Conservation (phyloP, 2,113 vertebrate genomes). For the Myotis yumanensis region DNA sequence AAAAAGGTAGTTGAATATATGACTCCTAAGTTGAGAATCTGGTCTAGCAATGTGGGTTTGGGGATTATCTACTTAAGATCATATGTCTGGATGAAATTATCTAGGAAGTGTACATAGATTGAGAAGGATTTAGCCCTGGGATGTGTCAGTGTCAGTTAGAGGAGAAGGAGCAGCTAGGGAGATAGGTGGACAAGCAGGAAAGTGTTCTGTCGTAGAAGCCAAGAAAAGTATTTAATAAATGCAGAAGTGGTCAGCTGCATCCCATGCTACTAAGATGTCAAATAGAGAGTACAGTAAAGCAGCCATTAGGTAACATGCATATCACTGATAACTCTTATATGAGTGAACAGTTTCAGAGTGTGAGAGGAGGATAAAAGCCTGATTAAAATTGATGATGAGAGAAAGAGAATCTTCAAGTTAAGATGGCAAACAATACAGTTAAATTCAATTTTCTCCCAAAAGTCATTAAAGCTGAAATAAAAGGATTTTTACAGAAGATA, state of each 20-base stretch:
- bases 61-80: neutral
- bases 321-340: neutral
- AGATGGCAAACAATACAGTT: neutral
- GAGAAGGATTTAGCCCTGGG: neutral
- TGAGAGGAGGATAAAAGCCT: neutral
- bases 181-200: constrained; percentile 12
- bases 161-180: neutral
- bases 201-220: neutral
- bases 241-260: neutral
- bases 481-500: neutral
- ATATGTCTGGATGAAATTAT: constrained; percentile 9
- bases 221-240: neutral
- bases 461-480: constrained; percentile 20
- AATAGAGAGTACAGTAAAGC: neutral
- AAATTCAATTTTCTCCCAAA: neutral
- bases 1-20: neutral
- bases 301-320: neutral
- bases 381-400: neutral
- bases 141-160: neutral
- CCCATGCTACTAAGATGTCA: neutral
- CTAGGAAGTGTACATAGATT: neutral
- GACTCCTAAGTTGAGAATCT: neutral
- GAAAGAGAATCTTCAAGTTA: neutral
- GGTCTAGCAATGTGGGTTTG: neutral
- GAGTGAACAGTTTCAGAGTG: neutral